These are phyloP conservation scores for Trichacis sp. DNA, from an alignment of 2,888 invertebrate species.

Conservation along the genomic window DNA sequence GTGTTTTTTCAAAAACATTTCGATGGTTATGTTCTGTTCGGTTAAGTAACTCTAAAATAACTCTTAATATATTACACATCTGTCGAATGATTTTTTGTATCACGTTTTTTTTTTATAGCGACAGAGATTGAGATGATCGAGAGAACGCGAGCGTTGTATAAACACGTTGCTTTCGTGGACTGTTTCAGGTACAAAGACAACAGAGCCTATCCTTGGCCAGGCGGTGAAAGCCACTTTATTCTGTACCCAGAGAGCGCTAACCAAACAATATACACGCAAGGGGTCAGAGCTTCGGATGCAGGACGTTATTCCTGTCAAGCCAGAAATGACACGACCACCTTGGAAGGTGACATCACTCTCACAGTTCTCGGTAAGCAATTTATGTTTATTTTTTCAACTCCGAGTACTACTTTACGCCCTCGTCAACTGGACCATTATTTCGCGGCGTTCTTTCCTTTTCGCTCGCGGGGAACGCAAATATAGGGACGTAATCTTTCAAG, in stretches of 20 bases:
- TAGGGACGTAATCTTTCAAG: too few species aligned
- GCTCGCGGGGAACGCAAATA: too few species aligned
- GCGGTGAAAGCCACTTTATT: constrained; percentile 78
- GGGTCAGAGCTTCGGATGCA: constrained; percentile 75
- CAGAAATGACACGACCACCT: constrained; percentile 77
- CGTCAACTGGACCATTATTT: not conserved
- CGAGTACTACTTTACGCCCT: not conserved
- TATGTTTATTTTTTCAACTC: constrained; percentile 31
- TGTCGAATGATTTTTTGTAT: too few species aligned
- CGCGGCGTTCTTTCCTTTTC: not conserved
- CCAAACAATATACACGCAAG: constrained; percentile 81
- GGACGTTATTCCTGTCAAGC: constrained; percentile 82
- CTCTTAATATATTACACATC: too few species aligned
- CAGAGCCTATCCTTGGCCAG: constrained; percentile 81
- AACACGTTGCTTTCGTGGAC: not conserved
- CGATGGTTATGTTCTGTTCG: too few species aligned
- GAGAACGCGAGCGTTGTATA: too few species aligned
- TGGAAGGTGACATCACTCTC: constrained; percentile 76
- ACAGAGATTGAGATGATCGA: too few species aligned
- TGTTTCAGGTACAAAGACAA: constrained; percentile 81
- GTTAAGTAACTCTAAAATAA: too few species aligned
- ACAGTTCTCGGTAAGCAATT: constrained; percentile 76
- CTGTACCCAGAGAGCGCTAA: constrained; percentile 83
- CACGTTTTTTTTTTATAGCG: too few species aligned
- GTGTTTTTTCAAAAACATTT: too few species aligned